A percentile compares a stretch with the other conserved stretches of the same genome.
Conservation (phyloP, 2,797 vertebrate species). For the Remorina albescens region DNA sequence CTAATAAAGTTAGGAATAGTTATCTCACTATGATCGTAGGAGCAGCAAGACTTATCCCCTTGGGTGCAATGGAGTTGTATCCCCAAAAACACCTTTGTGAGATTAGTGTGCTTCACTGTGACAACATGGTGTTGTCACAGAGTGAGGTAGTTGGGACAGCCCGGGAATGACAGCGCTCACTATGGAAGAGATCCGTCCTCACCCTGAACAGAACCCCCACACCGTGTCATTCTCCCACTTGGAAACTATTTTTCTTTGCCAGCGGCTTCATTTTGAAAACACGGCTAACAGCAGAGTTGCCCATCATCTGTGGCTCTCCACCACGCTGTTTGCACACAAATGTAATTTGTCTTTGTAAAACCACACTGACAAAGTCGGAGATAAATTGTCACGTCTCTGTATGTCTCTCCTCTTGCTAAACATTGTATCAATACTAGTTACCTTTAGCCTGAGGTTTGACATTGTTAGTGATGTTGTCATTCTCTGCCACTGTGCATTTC, state of each 20-base stretch:
- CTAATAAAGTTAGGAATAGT: too few species aligned
- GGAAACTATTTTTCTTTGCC: background rate
- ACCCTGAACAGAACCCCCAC: conserved; percentile 13
- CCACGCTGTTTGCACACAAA: conserved; percentile 8
- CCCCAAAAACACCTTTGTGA: background rate
- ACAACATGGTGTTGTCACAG: background rate
- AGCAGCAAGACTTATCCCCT: background rate
- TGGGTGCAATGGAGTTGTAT: background rate
- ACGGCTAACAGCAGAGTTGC: background rate
- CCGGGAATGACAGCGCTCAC: conserved; percentile 6
- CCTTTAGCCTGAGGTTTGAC: conserved; percentile 44
- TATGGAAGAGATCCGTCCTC: conserved; percentile 25
- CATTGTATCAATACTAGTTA: conserved; percentile 52
- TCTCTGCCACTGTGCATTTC: conserved; percentile 14
- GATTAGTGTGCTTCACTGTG: background rate
- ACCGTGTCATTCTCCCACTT: conserved; percentile 3
- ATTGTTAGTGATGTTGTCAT: conserved; percentile 29
- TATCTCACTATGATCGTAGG: background rate
- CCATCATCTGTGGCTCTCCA: background rate
- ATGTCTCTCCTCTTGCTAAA: conserved; percentile 11
- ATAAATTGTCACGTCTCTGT: background rate
- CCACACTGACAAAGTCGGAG: conserved; percentile 6
- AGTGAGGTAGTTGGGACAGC: background rate
- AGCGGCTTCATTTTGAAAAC: conserved; percentile 12
- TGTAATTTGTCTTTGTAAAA: conserved; percentile 20